Conservation (phyloP, 2,888 invertebrate species). For the Dione juno region DNA sequence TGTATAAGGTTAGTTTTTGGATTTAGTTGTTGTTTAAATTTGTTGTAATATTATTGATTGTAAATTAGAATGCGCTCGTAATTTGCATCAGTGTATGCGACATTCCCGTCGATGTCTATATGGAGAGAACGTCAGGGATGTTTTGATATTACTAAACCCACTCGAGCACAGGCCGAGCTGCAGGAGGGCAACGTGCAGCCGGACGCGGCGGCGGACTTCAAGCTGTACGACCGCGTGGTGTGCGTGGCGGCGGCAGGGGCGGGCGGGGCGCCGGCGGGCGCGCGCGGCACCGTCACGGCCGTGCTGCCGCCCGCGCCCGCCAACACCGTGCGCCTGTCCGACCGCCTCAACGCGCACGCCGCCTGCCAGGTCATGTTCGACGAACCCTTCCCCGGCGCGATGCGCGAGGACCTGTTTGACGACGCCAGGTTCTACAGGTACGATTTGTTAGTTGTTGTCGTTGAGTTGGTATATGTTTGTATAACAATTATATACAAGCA, state of each 20-base stretch:
- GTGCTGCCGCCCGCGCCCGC: constrained; percentile 67
- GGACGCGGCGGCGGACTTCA: constrained; percentile 86
- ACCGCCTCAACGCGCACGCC: constrained; percentile 79
- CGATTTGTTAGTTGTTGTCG: too few species aligned
- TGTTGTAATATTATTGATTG: not conserved
- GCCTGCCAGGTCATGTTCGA: constrained; percentile 93
- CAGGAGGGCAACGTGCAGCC: constrained; percentile 85
- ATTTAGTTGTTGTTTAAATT: not conserved
- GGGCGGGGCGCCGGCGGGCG: constrained; percentile 92
- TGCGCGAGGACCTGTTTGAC: constrained; percentile 61
- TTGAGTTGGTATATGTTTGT: too few species aligned
- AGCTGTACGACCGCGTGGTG: constrained; percentile 93
- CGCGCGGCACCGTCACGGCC: constrained; percentile 93
- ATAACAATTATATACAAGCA: too few species aligned
- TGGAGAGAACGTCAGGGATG: too few species aligned
- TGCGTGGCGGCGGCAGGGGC: constrained; percentile 88
- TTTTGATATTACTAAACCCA: too few species aligned
- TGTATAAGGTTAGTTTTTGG: constrained; percentile 85
- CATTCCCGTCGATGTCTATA: too few species aligned
- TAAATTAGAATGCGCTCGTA: too few species aligned
- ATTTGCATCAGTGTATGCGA: too few species aligned
- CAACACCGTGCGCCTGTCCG: constrained; percentile 79
- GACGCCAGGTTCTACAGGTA: constrained; percentile 69
- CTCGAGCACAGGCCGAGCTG: constrained; percentile 68
- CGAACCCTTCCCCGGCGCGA: constrained; percentile 87